These are phyloP conservation scores for Parauchenoglanis ngamensis DNA, from an alignment of 2,797 vertebrate genomes.

Conservation along the genomic window DNA sequence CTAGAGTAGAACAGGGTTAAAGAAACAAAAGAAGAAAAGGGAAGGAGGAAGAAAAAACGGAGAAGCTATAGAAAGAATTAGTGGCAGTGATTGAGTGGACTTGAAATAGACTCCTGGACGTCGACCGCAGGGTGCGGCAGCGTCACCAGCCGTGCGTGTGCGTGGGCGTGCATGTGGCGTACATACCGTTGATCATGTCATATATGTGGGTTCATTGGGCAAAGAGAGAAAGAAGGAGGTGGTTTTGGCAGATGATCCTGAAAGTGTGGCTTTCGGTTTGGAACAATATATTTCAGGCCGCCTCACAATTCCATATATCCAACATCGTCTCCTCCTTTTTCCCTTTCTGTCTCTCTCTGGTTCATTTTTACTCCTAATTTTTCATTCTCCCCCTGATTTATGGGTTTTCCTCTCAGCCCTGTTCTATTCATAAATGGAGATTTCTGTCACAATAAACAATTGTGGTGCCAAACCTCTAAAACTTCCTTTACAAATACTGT, in stretches of 20 bases:
- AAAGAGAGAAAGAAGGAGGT: constrained; percentile 35
- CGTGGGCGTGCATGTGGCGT: constrained; percentile 29
- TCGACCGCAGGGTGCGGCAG: constrained; percentile 49
- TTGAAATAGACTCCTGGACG: constrained; percentile 49
- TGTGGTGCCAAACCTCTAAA: constrained; percentile 48
- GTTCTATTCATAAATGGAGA: constrained; percentile 55
- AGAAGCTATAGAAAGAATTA: constrained; percentile 27
- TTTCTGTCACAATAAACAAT: constrained; percentile 64
- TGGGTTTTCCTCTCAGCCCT: constrained; percentile 43
- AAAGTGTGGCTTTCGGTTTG: constrained; percentile 59
- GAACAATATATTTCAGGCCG: constrained; percentile 50
- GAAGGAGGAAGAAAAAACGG: not conserved
- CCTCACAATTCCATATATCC: constrained; percentile 49
- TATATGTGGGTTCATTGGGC: constrained; percentile 60
- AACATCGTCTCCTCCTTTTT: constrained; percentile 36
- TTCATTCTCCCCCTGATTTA: constrained; percentile 60
- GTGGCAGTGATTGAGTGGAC: constrained; percentile 45
- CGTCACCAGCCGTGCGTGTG: constrained; percentile 31
- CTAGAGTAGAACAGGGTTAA: constrained; percentile 17
- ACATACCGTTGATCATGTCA: constrained; percentile 59
- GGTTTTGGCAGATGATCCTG: constrained; percentile 60
- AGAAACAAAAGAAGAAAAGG: constrained; percentile 23
- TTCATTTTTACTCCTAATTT: constrained; percentile 18
- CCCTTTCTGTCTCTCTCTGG: not conserved
- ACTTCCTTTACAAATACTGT: not conserved